Conservation (phyloP, 2,888 invertebrate species). For the Eupelmus urozonus region DNA sequence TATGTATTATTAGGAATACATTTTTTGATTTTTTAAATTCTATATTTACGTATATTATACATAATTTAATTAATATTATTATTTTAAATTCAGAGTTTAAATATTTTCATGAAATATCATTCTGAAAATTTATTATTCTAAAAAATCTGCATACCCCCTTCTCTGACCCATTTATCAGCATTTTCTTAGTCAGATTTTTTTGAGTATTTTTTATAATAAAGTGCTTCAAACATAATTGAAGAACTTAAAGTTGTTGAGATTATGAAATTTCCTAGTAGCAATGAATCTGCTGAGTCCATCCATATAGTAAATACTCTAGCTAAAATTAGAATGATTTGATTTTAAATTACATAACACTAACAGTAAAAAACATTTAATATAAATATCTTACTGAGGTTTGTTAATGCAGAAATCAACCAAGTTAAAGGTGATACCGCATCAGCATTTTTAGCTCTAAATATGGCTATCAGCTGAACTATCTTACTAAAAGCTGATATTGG, state of each 20-base stretch:
- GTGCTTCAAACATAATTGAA: constrained; percentile 84
- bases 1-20: no score
- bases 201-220: constrained; percentile 80
- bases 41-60: no score
- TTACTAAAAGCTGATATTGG: constrained; percentile 92
- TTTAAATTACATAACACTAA: constrained; percentile 6
- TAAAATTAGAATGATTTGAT: constrained; percentile 73
- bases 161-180: no score
- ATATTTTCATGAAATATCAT: no score
- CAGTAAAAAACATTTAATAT: constrained; percentile 4
- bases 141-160: no score
- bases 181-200: constrained; percentile 67
- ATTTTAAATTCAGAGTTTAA: no score
- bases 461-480: constrained; percentile 87
- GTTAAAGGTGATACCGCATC: constrained; percentile 88
- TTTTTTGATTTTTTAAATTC: no score
- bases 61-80: no score
- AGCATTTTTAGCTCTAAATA: constrained; percentile 84
- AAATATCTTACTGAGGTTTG: constrained; percentile 86
- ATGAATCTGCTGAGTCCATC: constrained; percentile 87
- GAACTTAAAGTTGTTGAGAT: constrained; percentile 85
- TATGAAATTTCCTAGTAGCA: constrained; percentile 85
- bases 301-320: constrained; percentile 89
- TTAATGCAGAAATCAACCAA: constrained; percentile 89
- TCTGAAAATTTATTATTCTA: no score